A percentile compares a stretch with the other conserved stretches of the same genome.
phyloP scores from a whole-genome alignment of 2,888 invertebrate species.

The Microdon myrmicae region DNA sequence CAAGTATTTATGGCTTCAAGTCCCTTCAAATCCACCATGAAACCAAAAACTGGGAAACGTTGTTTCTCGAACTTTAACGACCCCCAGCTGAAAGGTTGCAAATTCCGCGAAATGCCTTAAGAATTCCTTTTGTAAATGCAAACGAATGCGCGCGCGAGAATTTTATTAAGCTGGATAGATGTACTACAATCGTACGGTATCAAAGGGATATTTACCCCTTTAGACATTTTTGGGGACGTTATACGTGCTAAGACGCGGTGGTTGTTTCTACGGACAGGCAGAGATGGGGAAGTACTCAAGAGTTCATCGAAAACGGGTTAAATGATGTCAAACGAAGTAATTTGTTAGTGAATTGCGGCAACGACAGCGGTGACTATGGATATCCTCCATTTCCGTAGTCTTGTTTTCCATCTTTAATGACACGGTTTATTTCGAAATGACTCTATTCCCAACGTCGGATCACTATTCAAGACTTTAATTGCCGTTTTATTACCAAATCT shows the following conservation, averaged over 20 bases:
- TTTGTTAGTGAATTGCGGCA: conserved; percentile 44
- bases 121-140: conserved; percentile 46
- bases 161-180: conserved; percentile 44
- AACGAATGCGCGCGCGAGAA: conserved; percentile 44
- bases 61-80: conserved; percentile 41
- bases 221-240: conserved; percentile 22
- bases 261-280: neutral
- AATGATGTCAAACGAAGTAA: conserved; percentile 64
- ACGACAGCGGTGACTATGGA: conserved; percentile 11
- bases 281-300: conserved; percentile 25
- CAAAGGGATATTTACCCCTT: conserved; percentile 19
- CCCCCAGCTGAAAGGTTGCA: conserved; percentile 51
- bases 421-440: conserved; percentile 22
- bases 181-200: conserved; percentile 38
- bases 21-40: conserved; percentile 49
- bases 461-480: conserved; percentile 49
- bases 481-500: conserved; percentile 41
- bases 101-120: conserved; percentile 50
- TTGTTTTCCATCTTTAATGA: conserved; percentile 11
- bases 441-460: conserved; percentile 37
- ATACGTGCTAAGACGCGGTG: neutral
- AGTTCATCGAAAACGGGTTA: conserved; percentile 57
- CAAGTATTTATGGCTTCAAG: conserved; percentile 37
- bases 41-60: conserved; percentile 36
- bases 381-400: conserved; percentile 9